Evolutionary conservation across 2,888 invertebrate genomes (phyloP), one percentile per base, ranked within the genome.

Genomic region (Cryptocephalus moraei): DNA sequence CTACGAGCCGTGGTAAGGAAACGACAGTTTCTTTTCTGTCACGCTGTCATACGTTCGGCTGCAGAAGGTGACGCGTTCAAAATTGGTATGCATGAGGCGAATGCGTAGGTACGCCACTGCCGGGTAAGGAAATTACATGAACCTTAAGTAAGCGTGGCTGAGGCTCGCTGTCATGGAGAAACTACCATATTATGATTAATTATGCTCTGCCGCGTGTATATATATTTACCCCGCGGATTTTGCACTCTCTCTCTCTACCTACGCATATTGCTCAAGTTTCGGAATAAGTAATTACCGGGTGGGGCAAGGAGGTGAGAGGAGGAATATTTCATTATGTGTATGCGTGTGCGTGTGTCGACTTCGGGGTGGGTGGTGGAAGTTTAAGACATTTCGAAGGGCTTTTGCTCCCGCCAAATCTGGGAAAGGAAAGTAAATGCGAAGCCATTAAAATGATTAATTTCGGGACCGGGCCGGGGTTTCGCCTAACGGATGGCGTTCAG

Each of bases 81-180:
- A 22, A 22, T 22, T 22, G 22, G 22, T 22, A 22, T 22, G 22
- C 3, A 22, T 22, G 22, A 22, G 22, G 6, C 3, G 6, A 22
- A 22, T 22, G 22, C n/a, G n/a, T 22, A 22, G 22, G 22, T 6
- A 22, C 22, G 22, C 22, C 22, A 22, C 22, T 22, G 49, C 51
- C 43, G 50, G 53, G 63, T 63, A 67, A 69, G 67, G 69, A 69
- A 68, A 69, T 69, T 68, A 68, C 68, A 63, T 63, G 64, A 64
- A 65, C 68, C 67, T 69, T 67, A 68, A 68, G 69, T 68, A 69
- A 68, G 65, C 66, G 63, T 62, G 59, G 62, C 62, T 66, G 68
- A 67, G 65, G 64, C 61, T 57, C 55, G 57, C 64, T 62, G 64
- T 62, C 64, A 63, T 55, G 60, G 61, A 61, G 62, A 61, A 64